A percentile compares a stretch with the other conserved stretches of the same genome.
phyloP scores from a whole-genome alignment of 1,140 invertebrate species.

The Lepidotrigona ventralis region DNA sequence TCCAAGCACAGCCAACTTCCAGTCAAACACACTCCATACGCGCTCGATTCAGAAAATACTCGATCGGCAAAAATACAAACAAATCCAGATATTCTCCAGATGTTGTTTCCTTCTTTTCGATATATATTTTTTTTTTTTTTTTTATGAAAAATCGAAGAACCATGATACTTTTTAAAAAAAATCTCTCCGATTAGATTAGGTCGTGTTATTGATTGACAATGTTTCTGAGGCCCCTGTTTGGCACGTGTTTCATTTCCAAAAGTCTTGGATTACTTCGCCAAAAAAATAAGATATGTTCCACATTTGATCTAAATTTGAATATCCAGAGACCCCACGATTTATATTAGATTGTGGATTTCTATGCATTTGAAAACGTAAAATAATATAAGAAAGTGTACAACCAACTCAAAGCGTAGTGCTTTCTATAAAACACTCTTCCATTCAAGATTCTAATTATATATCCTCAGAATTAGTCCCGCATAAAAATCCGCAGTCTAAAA shows the following conservation, averaged over 20 bases:
- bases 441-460: neutral
- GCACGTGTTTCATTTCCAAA: neutral
- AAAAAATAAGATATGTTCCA: too few species aligned
- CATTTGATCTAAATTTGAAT: too few species aligned
- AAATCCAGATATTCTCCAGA: neutral
- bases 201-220: neutral
- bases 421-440: too few species aligned
- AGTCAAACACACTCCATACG: neutral
- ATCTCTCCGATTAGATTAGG: constrained; percentile 10
- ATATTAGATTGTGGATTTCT: too few species aligned
- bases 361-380: too few species aligned
- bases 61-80: constrained; percentile 18
- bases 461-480: neutral
- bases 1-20: neutral
- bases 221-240: constrained; percentile 1
- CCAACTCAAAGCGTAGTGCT: too few species aligned
- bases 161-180: too few species aligned
- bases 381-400: too few species aligned
- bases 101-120: neutral
- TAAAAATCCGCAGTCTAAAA: neutral
- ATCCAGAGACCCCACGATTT: too few species aligned
- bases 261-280: too few species aligned
- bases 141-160: neutral
- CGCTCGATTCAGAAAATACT: neutral
- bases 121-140: neutral